A percentile compares a stretch with the other conserved stretches of the same genome.
These are phyloP conservation scores for Tenodera sinensis DNA, from an alignment of 2,888 invertebrate species.

Conservation along the genomic window DNA sequence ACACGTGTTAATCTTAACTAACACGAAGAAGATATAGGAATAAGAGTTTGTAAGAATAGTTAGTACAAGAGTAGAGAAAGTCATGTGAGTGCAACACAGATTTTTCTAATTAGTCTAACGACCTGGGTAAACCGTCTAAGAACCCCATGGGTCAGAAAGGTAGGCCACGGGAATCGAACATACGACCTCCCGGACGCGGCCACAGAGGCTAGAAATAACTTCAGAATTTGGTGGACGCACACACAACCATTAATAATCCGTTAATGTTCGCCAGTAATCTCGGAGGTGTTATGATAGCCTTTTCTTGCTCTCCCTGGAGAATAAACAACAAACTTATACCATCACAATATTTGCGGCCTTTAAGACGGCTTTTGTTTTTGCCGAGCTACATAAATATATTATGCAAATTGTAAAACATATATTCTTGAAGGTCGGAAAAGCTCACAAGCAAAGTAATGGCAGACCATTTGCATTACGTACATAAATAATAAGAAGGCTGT, in stretches of 20 bases:
- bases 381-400: conserved; percentile 5
- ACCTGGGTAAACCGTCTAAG: too few relatives aligned
- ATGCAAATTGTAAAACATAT: neutral
- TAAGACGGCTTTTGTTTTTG: neutral
- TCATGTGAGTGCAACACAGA: too few relatives aligned
- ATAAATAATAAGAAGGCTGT: neutral
- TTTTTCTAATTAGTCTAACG: too few relatives aligned
- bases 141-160: too few relatives aligned
- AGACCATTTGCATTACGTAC: neutral
- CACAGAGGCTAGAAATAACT: too few relatives aligned
- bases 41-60: too few relatives aligned
- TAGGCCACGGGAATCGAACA: too few relatives aligned
- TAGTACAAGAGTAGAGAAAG: too few relatives aligned
- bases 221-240: too few relatives aligned
- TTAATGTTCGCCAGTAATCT: neutral
- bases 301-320: neutral
- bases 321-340: neutral
- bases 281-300: neutral
- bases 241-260: neutral
- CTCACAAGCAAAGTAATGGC: neutral
- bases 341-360: neutral
- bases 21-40: too few relatives aligned
- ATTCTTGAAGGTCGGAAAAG: neutral
- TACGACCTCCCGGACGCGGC: too few relatives aligned
- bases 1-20: too few relatives aligned